Conservation (phyloP, 2,113 vertebrate species). For the Labeo catla region DNA sequence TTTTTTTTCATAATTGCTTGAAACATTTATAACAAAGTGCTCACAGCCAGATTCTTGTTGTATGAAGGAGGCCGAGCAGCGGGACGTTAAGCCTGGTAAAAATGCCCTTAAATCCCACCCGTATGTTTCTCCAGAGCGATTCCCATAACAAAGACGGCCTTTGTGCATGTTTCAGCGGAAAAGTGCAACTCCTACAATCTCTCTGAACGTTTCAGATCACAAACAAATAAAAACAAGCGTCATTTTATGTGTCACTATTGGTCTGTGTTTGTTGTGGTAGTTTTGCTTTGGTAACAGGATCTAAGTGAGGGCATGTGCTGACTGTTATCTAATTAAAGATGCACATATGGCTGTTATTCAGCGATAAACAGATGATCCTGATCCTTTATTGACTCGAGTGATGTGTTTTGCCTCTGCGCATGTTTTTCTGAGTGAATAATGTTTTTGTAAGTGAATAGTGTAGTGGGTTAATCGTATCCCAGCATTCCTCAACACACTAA, state of each 20-base stretch:
- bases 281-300: not conserved
- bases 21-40: not conserved
- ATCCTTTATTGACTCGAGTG: not conserved
- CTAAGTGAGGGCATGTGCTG: not conserved
- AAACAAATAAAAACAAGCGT: not conserved
- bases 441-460: not conserved
- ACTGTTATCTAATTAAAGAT: not conserved
- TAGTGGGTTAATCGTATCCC: constrained; percentile 36
- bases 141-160: constrained; percentile 32
- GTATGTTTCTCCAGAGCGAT: constrained; percentile 1
- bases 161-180: constrained; percentile 9
- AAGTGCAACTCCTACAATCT: not conserved
- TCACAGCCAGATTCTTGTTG: constrained; percentile 36
- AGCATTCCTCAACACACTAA: constrained; percentile 51
- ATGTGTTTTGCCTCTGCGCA: not conserved
- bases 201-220: not conserved
- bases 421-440: not conserved
- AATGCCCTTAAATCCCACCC: constrained; percentile 41
- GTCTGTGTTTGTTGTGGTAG: not conserved
- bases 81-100: constrained; percentile 44
- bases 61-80: constrained; percentile 24
- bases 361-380: not conserved
- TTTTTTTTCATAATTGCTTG: not conserved
- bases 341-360: not conserved
- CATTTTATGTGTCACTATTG: not conserved